Evolutionary conservation across 2,888 invertebrate genomes (phyloP).

Genomic region (Aradus depressus): DNA sequence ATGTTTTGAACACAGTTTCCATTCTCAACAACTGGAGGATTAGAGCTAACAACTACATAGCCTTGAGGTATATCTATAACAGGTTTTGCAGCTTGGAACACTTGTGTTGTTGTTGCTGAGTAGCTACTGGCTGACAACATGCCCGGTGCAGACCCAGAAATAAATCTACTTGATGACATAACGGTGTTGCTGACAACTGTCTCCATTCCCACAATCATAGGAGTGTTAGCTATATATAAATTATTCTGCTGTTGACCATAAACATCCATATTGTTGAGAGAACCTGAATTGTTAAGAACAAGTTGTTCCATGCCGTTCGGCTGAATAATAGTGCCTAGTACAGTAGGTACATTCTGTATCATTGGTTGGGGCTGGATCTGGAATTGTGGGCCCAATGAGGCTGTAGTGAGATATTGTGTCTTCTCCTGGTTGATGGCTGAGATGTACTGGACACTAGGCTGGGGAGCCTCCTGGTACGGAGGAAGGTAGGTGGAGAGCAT

Average conservation of each 20-base stretch:
- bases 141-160: conserved; percentile 62
- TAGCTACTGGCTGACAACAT: conserved; percentile 71
- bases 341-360: conserved; percentile 37
- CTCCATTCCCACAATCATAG: conserved; percentile 71
- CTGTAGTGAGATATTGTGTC: conserved; percentile 46
- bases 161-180: conserved; percentile 71
- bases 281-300: conserved; percentile 24
- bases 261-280: conserved; percentile 45
- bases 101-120: conserved; percentile 71
- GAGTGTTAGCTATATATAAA: conserved; percentile 43
- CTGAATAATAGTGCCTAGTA: conserved; percentile 48
- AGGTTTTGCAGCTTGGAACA: conserved; percentile 74
- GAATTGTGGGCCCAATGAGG: conserved; percentile 34
- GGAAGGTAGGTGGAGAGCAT: conserved; percentile 55
- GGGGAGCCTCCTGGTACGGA: conserved; percentile 48
- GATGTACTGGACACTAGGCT: conserved; percentile 62
- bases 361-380: conserved; percentile 32
- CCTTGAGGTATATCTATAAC: conserved; percentile 28
- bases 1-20: conserved; percentile 13
- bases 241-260: conserved; percentile 43
- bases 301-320: conserved; percentile 45
- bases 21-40: conserved; percentile 15
- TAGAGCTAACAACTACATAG: conserved; percentile 29
- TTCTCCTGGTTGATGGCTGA: conserved; percentile 44
- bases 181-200: conserved; percentile 80